These are phyloP conservation scores for Drosophila paranaensis DNA, from an alignment of 2,888 invertebrate species.

Conservation along the genomic window DNA sequence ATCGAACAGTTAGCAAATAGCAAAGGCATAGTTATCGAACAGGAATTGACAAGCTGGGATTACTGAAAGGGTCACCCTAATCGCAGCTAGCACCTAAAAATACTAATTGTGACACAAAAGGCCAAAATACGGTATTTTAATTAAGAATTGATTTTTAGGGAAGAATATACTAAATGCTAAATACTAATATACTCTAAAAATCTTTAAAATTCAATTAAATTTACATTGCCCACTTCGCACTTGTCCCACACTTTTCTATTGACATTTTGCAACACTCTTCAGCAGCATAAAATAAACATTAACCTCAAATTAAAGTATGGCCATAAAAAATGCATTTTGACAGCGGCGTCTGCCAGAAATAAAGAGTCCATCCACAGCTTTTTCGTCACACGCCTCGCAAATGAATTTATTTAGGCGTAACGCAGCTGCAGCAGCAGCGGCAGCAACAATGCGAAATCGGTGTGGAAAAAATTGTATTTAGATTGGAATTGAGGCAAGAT, in stretches of 20 bases:
- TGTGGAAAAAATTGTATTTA: constrained; percentile 36
- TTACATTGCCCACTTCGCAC: background rate
- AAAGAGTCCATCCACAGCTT: constrained; percentile 9
- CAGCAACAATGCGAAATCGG: constrained; percentile 31
- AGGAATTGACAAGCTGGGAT: background rate
- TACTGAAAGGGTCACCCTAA: constrained; percentile 3
- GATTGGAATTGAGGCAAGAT: constrained; percentile 65
- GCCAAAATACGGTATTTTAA: background rate
- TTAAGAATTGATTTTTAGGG: background rate
- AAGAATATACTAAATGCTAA: no score
- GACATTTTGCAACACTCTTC: constrained; percentile 3
- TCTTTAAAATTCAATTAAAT: no score
- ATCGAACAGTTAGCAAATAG: constrained; percentile 15
- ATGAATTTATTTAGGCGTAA: constrained; percentile 54
- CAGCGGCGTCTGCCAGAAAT: constrained; percentile 3
- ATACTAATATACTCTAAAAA: background rate
- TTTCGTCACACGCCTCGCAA: constrained; percentile 22
- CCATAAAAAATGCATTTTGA: constrained; percentile 17
- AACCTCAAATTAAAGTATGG: constrained; percentile 35
- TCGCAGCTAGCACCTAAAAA: no score
- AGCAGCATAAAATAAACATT: constrained; percentile 54
- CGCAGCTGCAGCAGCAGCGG: constrained; percentile 25
- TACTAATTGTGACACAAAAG: background rate
- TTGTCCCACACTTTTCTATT: background rate
- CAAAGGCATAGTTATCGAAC: background rate